Evolutionary conservation across 2,797 vertebrate species (phyloP), one percentile per base, ranked within the genome.

Genomic region (Garrulus glandarius): DNA sequence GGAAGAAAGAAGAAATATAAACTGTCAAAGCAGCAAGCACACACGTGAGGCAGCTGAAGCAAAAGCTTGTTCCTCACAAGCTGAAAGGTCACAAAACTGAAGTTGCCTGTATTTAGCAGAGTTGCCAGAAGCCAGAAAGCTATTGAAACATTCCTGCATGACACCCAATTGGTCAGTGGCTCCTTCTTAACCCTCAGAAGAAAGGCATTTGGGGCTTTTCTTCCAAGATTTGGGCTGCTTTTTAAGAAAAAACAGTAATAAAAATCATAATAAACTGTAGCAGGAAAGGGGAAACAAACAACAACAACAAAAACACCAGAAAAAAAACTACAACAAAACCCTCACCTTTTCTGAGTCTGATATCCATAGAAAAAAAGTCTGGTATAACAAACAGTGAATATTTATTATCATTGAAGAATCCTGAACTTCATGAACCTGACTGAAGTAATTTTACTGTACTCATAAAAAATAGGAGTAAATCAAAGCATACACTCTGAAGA

Each of bases 1-100:
- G 92, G 30, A 91, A 85, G 72, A 94, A 89, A 92, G 89, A 87
- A 92, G 91, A 96, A 87, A 94, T 7, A 19, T 7, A 61, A 63
- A 39, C 26, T 57, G 77, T 91, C 65, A 94, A 87, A 96, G 92
- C 75, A 89, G 84, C 49, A 90, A 87, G 84, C 55, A 91, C 36
- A 24, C 59, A 92, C 17, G 50, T 5, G 9, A 85, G 24, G 41
- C 46, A 87, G 75, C 57, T 86, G 72, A 92, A 95, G 65, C 24
- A 86, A 87, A 68, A 83, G 7, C 18, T 75, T 61, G 14, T 3
- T 91, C n/a, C 32, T 67, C 17, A 37, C 4, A 85, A 61, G 36
- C 46, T 57, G 20, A 46, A 85, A 84, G 39, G 59, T 59, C n/a
- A 84, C 61, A 80, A 86, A 84, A 61, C 17, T 37, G 15, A 74